These are phyloP conservation scores for Acropternis orthonyx DNA, from an alignment of 2,797 vertebrate genomes.

Conservation along the genomic window DNA sequence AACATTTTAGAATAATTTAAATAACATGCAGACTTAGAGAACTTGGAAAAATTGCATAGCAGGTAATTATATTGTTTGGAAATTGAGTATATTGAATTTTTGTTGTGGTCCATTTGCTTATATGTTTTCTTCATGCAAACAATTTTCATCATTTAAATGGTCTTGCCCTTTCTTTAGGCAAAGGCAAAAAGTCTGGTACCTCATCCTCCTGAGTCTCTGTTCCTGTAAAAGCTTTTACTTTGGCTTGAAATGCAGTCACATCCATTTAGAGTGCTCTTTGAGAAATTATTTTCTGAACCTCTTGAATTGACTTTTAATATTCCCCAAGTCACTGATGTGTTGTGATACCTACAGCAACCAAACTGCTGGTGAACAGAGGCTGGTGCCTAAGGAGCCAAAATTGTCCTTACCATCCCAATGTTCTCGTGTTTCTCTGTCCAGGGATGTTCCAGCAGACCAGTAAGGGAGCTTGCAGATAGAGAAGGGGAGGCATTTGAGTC, in stretches of 20 bases:
- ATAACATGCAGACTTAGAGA: not conserved
- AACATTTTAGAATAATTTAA: not conserved
- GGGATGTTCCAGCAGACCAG: not conserved
- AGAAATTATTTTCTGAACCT: not conserved
- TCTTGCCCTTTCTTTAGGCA: not conserved
- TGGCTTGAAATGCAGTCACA: not conserved
- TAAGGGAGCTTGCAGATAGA: not conserved
- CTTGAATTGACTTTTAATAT: not conserved
- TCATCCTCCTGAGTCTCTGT: not conserved
- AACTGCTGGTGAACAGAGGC: not conserved
- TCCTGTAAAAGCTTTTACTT: not conserved
- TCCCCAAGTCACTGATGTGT: not conserved
- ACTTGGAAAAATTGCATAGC: not conserved
- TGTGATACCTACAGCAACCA: not conserved
- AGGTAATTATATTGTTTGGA: not conserved
- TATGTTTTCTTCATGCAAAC: not conserved
- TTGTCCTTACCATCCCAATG: accelerated
- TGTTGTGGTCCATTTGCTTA: not conserved
- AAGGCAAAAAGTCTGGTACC: not conserved
- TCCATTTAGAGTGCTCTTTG: not conserved
- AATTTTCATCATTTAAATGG: not conserved
- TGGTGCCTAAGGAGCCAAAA: not conserved
- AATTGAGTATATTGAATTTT: not conserved
- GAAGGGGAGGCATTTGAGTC: not conserved
- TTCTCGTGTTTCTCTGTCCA: not conserved